Evolutionary conservation across 2,797 vertebrate species (phyloP), one percentile per base, ranked within the genome.

Genomic region (Phoeniculus purpureus): DNA sequence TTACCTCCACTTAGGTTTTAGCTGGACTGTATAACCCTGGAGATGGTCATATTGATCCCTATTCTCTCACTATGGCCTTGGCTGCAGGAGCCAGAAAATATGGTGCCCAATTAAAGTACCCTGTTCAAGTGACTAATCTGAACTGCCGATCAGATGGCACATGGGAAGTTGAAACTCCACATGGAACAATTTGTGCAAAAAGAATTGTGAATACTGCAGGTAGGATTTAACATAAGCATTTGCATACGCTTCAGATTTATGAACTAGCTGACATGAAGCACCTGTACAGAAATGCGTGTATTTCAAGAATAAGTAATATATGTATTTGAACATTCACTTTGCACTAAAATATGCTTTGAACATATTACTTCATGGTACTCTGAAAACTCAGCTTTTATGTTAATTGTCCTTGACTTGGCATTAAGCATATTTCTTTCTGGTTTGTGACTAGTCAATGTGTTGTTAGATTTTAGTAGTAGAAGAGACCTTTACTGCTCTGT

Each of bases 21-120:
- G 98, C 98, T 26, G 99, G 99, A 60, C 97, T 99, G 20, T 98
- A 99, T 96, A 99, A 99, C 40, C 98, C 99, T 45, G 99, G 98
- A 68, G 99, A 99, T 73, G 99, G 99, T 51, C 99, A 99, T 96
- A 99, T 99, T 27, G 99, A 99, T 96, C 99, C 99, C 0, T 99
- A 99, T 94, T 99, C 99, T 85, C 98, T 99, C 72, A 99, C 99
- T 5, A 99, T 99, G 99, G 99, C 99, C 18, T 96, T 99, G 95
- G 99, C 99, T 18, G 98, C 98, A 14, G 99, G 99, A 19, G 99
- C 99, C 71, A 98, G 99, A 54, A 98, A 99, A 98, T 98, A 99
- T 0, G 99, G 99, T 5, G 99, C 99, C n/a, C 97, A 98, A 55
- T 97, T 99, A 95, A 99, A 98, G 96, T 98, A 98, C 81, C 98